Evolutionary conservation across 2,888 invertebrate genomes (phyloP).

Genomic region (Limulus polyphemus): DNA sequence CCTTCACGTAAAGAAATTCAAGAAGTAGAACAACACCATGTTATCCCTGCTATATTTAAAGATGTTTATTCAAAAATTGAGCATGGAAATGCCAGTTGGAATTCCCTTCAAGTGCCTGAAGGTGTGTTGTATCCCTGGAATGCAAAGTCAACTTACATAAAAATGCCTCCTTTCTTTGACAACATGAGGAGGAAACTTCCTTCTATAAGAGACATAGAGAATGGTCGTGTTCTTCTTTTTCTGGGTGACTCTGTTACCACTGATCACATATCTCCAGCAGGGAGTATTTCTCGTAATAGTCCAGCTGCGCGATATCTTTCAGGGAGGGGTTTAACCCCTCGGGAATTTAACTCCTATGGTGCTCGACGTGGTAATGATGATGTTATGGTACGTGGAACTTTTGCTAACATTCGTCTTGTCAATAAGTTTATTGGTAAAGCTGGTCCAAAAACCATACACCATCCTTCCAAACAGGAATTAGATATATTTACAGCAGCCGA

Average conservation of each 20-base stretch:
- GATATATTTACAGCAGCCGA: constrained; percentile 91
- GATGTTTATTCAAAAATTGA: constrained; percentile 71
- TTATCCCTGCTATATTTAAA: constrained; percentile 93
- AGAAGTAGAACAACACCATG: constrained; percentile 65
- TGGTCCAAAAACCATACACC: constrained; percentile 48
- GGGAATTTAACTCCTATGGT: constrained; percentile 97
- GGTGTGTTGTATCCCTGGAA: constrained; percentile 88
- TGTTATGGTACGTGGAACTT: constrained; percentile 93
- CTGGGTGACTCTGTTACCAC: constrained; percentile 96
- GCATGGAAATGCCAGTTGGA: constrained; percentile 74
- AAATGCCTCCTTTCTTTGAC: constrained; percentile 90
- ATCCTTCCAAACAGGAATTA: constrained; percentile 38
- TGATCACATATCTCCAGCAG: constrained; percentile 97
- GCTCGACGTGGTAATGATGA: constrained; percentile 94
- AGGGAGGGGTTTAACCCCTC: constrained; percentile 59
- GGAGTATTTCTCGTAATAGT: constrained; percentile 88
- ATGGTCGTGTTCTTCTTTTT: constrained; percentile 68
- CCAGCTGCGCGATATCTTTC: constrained; percentile 76
- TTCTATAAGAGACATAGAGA: constrained; percentile 46
- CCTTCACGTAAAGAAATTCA: constrained; percentile 78
- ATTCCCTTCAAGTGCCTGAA: constrained; percentile 59
- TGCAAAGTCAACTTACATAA: constrained; percentile 78
- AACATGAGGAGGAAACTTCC: constrained; percentile 54
- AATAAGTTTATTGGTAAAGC: constrained; percentile 70
- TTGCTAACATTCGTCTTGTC: constrained; percentile 90